A percentile compares a stretch with the other conserved stretches of the same genome.
phyloP scores from a whole-genome alignment of 2,113 vertebrate genomes.

The Ctenodactylus gundi region DNA sequence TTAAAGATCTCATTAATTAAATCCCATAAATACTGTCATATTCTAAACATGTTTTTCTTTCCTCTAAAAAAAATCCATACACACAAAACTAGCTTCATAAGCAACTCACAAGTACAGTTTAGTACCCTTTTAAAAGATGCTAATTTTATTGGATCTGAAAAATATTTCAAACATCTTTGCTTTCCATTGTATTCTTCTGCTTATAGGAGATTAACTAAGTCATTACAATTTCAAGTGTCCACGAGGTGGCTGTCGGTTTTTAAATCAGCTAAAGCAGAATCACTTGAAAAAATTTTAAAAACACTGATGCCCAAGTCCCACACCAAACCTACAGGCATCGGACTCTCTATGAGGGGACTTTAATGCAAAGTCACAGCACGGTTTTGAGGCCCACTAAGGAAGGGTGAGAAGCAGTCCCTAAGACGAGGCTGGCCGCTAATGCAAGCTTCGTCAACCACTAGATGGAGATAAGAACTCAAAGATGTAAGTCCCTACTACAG shows the following conservation, averaged over 20 bases:
- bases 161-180: not conserved
- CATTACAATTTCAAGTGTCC: not conserved
- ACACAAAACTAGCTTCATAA: not conserved
- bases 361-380: not conserved
- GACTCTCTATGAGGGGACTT: not conserved
- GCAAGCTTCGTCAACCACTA: constrained; percentile 33
- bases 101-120: not conserved
- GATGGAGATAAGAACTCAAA: constrained; percentile 62
- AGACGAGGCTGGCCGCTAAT: not conserved
- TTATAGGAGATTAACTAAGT: not conserved
- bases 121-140: not conserved
- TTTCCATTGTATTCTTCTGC: not conserved
- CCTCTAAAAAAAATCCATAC: not conserved
- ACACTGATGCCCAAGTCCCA: not conserved
- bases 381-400: not conserved
- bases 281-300: not conserved
- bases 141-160: not conserved
- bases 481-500: not conserved
- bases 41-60: not conserved
- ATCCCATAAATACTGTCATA: not conserved
- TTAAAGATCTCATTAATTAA: not conserved
- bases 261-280: not conserved
- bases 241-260: too few relatives aligned
- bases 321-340: not conserved
- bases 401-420: not conserved